Percentiles rank a stretch among this genome's conserved stretches.
Evolutionary conservation across 2,113 vertebrate species (phyloP).

Genomic region (Prochilodus magdalenae): DNA sequence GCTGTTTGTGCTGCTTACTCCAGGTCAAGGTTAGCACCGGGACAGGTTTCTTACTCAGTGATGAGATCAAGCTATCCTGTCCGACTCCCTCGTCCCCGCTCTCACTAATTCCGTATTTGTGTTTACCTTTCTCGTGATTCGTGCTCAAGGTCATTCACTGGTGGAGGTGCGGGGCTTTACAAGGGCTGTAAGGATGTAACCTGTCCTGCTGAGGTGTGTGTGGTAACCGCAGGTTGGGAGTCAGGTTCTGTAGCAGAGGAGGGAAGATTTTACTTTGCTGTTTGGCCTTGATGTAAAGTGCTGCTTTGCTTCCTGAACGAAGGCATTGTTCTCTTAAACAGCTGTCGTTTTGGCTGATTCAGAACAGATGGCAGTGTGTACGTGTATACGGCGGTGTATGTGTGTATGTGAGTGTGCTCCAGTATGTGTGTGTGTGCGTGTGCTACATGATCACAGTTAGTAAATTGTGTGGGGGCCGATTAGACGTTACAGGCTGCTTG

Average conservation of each 20-base stretch:
- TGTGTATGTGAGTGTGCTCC: conserved; percentile 41
- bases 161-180: conserved; percentile 2
- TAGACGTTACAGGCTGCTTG: conserved; percentile 51
- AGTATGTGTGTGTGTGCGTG: conserved; percentile 49
- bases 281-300: conserved; percentile 72
- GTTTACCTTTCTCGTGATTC: conserved; percentile 48
- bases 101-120: conserved; percentile 22
- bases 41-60: conserved; percentile 30
- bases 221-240: conserved; percentile 61
- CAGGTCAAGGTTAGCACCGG: conserved; percentile 54
- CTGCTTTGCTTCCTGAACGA: conserved; percentile 68
- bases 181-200: not conserved
- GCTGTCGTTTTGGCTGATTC: conserved; percentile 80
- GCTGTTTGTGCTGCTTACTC: conserved; percentile 47
- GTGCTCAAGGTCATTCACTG: conserved; percentile 45
- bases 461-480: conserved; percentile 46
- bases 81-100: conserved; percentile 21
- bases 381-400: conserved; percentile 50
- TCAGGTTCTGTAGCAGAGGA: conserved; percentile 50
- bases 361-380: conserved; percentile 79
- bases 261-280: conserved; percentile 62
- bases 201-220: conserved; percentile 1
- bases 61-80: conserved; percentile 22
- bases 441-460: conserved; percentile 51
- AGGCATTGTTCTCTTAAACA: conserved; percentile 80